A percentile compares a stretch with the other conserved stretches of the same genome.
Evolutionary conservation across 64 coral and sea anemone species (phyloP).

Genomic region (Stichodactyla mertensii): DNA sequence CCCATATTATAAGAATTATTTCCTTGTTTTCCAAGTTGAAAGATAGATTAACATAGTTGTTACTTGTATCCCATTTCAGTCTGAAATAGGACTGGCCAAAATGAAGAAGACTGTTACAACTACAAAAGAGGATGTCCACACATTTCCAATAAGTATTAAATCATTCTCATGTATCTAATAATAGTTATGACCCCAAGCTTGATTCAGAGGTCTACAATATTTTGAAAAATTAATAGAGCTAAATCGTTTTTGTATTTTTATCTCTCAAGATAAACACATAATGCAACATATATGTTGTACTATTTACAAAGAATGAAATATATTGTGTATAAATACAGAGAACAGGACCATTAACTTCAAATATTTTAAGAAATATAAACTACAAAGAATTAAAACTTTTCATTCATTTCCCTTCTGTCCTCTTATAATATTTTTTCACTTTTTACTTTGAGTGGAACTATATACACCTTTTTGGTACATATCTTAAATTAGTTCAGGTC

Average conservation of each 20-base stretch:
- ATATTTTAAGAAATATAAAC: not conserved
- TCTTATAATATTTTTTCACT: conserved; percentile 17
- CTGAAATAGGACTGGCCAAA: no score
- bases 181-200: no score
- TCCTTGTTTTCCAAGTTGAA: no score
- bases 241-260: not conserved
- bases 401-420: not conserved
- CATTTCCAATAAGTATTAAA: no score
- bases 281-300: not conserved
- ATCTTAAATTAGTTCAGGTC: not conserved
- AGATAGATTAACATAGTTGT: no score
- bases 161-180: no score
- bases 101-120: no score
- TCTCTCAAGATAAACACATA: not conserved
- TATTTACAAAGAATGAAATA: not conserved
- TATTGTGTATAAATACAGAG: not conserved
- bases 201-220: no score
- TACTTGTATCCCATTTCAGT: no score
- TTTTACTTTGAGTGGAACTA: not conserved
- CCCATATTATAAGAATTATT: no score
- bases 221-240: not conserved
- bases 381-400: not conserved
- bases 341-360: not conserved
- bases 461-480: not conserved
- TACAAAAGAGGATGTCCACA: no score